Evolutionary conservation across 2,113 vertebrate species (phyloP), one percentile per base, ranked within the genome.

Genomic region (Chaetodon trifascialis): DNA sequence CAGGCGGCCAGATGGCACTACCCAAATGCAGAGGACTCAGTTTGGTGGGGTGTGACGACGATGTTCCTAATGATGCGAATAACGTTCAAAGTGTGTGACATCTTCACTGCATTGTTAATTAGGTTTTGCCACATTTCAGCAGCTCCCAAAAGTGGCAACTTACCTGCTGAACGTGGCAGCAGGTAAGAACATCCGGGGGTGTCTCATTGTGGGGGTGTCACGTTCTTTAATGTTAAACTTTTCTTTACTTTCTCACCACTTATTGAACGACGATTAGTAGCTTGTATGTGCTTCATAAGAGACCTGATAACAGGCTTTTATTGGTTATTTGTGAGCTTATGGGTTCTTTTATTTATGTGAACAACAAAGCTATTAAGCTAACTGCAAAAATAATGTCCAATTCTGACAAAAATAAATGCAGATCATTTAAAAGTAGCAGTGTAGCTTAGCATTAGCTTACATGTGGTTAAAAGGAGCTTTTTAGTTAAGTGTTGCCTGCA

Each of bases 1-100:
- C 21, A 4, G 55, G 25, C 19, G 67, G 75, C 79, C 89, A 91
- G 76, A 89, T 91, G 85, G 85, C 40, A 19, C 54, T 17, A 44
- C 44, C 76, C 63, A 7, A 17, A 30, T 66, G 66, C 60, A 38
- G 70, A 30, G 60, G 59, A 25, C 47, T 56, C 72, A 46, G 36
- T 23, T 52, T 54, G 38, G 63, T 9, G 42, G 56, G 60, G 46
- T 58, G 71, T 54, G 81, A 77, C 40, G 3, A 40, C 73, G 63
- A 64, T 68, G 78, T 73, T 73, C 58, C 38, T 64, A 64, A 72
- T 73, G 75, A 73, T 75, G 62, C 70, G 49, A 59, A 83, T 17
- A 21, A 58, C 40, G 62, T 60, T 70, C 16, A 65, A 71, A 52
- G 38, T 17, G 66, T 49, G 69, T 52, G 54, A 69, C 51, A 70